Evolutionary conservation across 2,113 vertebrate species (phyloP), one percentile per base, ranked within the genome.

Genomic region (Labeo catla): DNA sequence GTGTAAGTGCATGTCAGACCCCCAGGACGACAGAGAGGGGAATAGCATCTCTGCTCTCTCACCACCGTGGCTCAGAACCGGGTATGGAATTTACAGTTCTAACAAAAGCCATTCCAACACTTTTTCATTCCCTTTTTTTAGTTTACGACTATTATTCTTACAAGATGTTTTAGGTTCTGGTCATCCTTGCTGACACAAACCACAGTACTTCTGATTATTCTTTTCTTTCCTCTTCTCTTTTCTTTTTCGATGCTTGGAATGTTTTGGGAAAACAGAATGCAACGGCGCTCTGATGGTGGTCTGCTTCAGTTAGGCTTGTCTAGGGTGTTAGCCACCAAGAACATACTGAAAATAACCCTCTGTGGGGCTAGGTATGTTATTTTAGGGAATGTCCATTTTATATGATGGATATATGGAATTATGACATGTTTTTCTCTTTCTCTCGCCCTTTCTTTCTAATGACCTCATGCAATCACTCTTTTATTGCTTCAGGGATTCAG

Each of bases 1-100:
- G 63, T 86, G 87, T 80, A 68, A 84, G 73, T 87, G 81, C 57
- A 36, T 66, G 85, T 52, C 34, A 19, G 84, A 87, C 87, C 87
- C 72, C 47, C 84, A 81, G 87, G 79, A 86, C 63, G 88, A 81
- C 73, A 3, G 79, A 34, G 76, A 77, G 80, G 89, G 90, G 88
- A 90, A 84, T 63, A 85, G 79, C 36, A 87, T 84, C 88, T 76
- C 43, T 84, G 76, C 85, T 81, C 70, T 84, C 81, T 87, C 86
- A 61, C 83, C 86, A 89, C 54, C 79, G 23, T 85, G 83, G 88
- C 86, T 83, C 83, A n/a, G 68, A 45, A 78, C 83, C 45, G 86
- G 82, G 86, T 74, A 84, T 83, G 92, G 91, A 95, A 93, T 93
- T 93, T 90, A 92, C 87, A 92, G 89, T 93, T 93, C 91, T 94